Conservation (phyloP, 2,888 invertebrate genomes). For the Hydraecia micacea region DNA sequence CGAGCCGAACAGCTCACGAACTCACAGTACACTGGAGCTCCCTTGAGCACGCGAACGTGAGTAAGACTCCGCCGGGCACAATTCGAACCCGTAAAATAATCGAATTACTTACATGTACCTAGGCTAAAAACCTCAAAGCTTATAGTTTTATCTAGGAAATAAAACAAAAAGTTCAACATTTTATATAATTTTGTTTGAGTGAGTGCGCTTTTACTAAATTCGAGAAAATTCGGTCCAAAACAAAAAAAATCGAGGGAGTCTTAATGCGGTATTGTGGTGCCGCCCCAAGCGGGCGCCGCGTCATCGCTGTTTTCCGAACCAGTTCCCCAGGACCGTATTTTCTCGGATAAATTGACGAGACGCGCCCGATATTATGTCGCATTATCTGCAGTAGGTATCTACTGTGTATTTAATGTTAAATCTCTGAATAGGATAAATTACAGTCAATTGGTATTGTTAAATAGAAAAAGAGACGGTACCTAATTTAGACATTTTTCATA, state of each 20-base stretch:
- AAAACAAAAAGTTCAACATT: not conserved
- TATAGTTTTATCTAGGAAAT: not conserved
- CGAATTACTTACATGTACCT: not conserved
- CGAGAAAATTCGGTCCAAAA: slow-evolving; percentile 2
- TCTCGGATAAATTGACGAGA: slow-evolving; percentile 5
- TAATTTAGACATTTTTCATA: not conserved
- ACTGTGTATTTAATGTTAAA: not conserved
- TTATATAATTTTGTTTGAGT: not conserved
- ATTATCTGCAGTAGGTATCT: slow-evolving; percentile 3
- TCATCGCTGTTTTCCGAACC: slow-evolving; percentile 29
- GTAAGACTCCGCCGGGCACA: slow-evolving; percentile 29
- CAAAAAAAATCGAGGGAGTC: slow-evolving; percentile 17
- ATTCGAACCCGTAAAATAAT: slow-evolving; percentile 24
- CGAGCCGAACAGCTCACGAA: slow-evolving; percentile 15
- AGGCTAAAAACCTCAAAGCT: not conserved
- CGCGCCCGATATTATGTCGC: not conserved
- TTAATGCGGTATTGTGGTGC: slow-evolving; percentile 26
- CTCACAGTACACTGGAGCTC: slow-evolving; percentile 53
- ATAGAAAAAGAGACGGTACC: not conserved
- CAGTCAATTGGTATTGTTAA: not conserved
- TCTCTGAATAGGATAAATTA: not conserved
- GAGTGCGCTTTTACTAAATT: slow-evolving; percentile 18
- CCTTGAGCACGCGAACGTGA: slow-evolving; percentile 56
- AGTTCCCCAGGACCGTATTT: slow-evolving; percentile 1
- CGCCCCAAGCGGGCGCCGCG: slow-evolving; percentile 5